phyloP scores from a whole-genome alignment of 2,113 vertebrate species.

The Camelus dromedarius region DNA sequence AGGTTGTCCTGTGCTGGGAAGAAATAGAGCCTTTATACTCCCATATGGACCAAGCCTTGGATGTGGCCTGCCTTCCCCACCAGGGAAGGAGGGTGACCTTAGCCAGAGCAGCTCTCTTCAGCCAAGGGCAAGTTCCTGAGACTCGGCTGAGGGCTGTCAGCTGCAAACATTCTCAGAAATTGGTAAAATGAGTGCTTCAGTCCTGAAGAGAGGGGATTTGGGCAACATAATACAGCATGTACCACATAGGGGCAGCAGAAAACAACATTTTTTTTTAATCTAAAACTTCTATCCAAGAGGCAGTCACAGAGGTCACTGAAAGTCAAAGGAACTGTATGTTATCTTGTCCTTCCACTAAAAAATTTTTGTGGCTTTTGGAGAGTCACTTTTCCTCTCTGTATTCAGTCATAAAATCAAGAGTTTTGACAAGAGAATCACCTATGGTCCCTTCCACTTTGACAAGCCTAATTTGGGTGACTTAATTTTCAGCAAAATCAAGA shows the following conservation, averaged over 20 bases:
- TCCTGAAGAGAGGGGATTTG: neutral
- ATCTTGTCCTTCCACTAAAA: neutral
- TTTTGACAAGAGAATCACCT: slow-evolving; percentile 53
- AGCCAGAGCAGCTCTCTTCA: neutral
- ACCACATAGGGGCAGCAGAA: neutral
- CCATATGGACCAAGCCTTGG: neutral
- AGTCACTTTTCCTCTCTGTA: neutral
- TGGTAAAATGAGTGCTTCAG: neutral
- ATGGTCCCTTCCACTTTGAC: slow-evolving; percentile 33
- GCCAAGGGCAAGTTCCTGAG: neutral
- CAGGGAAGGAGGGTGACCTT: neutral
- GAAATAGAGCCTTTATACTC: neutral
- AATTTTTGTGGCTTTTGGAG: neutral
- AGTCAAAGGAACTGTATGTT: neutral
- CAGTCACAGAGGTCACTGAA: neutral
- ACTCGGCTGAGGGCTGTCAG: neutral
- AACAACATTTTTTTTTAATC: slow-evolving; percentile 10
- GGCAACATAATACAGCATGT: neutral
- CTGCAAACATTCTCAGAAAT: neutral
- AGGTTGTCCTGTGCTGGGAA: neutral
- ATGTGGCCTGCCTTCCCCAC: neutral
- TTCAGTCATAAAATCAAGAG: slow-evolving; percentile 12
- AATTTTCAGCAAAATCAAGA: slow-evolving; percentile 64
- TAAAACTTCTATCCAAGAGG: neutral
- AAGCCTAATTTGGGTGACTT: neutral